Evolutionary conservation across 2,797 vertebrate species (phyloP).

Genomic region (Enteromius fasciolatus): DNA sequence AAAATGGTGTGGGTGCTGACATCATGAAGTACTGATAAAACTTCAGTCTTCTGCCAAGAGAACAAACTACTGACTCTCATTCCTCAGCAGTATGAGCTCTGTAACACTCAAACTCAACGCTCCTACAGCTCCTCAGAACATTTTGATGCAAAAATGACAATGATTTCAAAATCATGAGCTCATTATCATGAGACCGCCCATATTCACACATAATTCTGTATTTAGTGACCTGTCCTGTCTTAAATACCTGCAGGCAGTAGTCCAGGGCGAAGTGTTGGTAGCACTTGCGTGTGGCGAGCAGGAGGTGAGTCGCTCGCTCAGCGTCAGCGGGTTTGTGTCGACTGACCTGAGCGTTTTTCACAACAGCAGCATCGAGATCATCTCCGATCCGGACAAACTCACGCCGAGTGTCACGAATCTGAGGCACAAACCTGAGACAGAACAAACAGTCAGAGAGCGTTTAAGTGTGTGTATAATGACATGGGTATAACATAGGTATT

Average conservation of each 20-base stretch:
- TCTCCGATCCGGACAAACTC: slow-evolving; percentile 76
- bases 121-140: background rate
- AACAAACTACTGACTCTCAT: background rate
- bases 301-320: slow-evolving; percentile 73
- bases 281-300: slow-evolving; percentile 78
- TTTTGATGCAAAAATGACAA: background rate
- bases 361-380: slow-evolving; percentile 69
- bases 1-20: background rate
- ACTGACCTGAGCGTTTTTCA: slow-evolving; percentile 74
- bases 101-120: background rate
- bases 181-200: background rate
- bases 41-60: background rate
- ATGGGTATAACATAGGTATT: no score
- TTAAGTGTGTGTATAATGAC: no score
- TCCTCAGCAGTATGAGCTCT: background rate
- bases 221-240: background rate
- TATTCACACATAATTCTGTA: no score
- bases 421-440: slow-evolving; percentile 71
- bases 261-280: slow-evolving; percentile 80
- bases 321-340: slow-evolving; percentile 70
- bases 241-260: slow-evolving; percentile 78
- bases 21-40: background rate
- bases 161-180: background rate
- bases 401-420: slow-evolving; percentile 70
- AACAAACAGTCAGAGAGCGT: background rate